A percentile compares a stretch with the other conserved stretches of the same genome.
phyloP scores from a whole-genome alignment of 2,888 invertebrate species.

The Dryomyza anilis region DNA sequence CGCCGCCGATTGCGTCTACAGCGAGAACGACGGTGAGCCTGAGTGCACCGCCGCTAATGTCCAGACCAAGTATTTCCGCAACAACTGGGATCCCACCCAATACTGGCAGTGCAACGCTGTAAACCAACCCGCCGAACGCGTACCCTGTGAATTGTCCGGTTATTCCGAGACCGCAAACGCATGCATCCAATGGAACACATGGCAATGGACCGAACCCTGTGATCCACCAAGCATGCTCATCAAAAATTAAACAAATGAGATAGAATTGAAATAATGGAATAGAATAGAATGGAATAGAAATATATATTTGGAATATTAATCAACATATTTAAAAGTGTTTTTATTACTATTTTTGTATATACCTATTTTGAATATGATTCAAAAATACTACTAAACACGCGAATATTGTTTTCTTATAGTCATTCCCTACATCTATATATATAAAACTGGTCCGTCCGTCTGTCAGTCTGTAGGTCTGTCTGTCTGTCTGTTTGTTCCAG shows the following conservation, averaged over 20 bases:
- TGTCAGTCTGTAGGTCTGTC: no score
- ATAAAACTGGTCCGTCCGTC: no score
- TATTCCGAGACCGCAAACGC: neutral
- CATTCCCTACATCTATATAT: no score
- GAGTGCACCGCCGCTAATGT: conserved; percentile 1
- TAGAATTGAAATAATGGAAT: no score
- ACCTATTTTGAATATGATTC: no score
- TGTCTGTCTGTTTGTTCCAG: no score
- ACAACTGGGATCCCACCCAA: conserved; percentile 24
- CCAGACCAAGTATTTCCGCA: conserved; percentile 3
- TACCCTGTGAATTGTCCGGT: neutral
- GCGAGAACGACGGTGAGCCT: conserved; percentile 19
- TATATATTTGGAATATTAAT: no score
- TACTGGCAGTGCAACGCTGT: conserved; percentile 25
- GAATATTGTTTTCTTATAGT: no score
- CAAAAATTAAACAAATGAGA: neutral
- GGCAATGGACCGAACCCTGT: conserved; percentile 25
- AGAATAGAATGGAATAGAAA: no score
- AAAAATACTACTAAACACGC: no score
- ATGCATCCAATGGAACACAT: conserved; percentile 9
- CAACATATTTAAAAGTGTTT: no score
- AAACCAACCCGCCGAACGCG: neutral
- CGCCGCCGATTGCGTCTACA: conserved; percentile 3
- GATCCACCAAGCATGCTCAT: neutral
- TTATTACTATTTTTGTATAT: no score